Conservation (phyloP, 2,113 vertebrate genomes). For the Corydoras maculifer region DNA sequence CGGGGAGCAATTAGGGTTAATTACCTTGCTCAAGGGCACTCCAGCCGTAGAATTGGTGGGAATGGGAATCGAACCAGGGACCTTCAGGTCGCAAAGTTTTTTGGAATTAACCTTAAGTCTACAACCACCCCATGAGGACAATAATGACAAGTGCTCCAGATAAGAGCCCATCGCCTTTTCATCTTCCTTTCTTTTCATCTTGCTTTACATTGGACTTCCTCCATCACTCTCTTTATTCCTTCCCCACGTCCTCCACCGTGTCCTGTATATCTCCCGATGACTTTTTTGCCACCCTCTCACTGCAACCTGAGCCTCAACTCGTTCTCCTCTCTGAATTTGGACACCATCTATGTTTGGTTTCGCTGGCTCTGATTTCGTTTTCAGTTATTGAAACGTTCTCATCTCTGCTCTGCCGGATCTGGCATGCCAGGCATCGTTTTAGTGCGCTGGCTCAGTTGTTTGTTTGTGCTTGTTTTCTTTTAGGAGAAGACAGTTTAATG, state of each 20-base stretch:
- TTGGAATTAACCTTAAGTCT: too few relatives aligned
- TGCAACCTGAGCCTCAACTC: slow-evolving; percentile 17
- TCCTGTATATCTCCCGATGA: not conserved
- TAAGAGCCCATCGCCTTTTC: not conserved
- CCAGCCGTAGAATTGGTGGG: too few relatives aligned
- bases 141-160: slow-evolving; percentile 43
- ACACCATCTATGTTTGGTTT: slow-evolving; percentile 32
- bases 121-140: not conserved
- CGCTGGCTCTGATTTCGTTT: slow-evolving; percentile 22
- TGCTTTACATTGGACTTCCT: slow-evolving; percentile 17
- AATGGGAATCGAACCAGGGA: too few relatives aligned
- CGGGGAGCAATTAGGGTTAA: too few relatives aligned
- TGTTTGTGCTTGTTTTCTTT: slow-evolving; percentile 26
- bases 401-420: not conserved
- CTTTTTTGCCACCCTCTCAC: slow-evolving; percentile 8
- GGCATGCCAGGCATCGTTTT: slow-evolving; percentile 36
- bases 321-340: slow-evolving; percentile 18
- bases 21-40: too few relatives aligned
- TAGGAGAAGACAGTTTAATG: not conserved
- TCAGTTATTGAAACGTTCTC: slow-evolving; percentile 1
- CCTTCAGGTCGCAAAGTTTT: too few relatives aligned
- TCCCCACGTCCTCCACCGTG: slow-evolving; percentile 4
- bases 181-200: not conserved
- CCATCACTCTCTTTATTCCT: slow-evolving; percentile 11
- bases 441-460: slow-evolving; percentile 25